A percentile compares a stretch with the other conserved stretches of the same genome.
Conservation (phyloP, 35 echinoderm and acorn worm genomes). For the Heliocidaris tuberculata region DNA sequence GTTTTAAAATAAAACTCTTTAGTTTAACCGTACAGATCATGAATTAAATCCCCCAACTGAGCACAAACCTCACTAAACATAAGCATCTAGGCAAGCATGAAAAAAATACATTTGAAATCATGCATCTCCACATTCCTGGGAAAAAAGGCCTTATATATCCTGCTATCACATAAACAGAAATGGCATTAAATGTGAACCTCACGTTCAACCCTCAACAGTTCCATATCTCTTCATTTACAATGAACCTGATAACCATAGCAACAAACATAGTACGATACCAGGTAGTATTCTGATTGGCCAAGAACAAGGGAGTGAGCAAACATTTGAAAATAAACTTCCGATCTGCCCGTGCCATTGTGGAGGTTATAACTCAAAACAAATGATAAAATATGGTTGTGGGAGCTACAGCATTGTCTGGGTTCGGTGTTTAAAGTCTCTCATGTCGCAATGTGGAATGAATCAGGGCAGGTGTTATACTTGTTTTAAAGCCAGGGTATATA, state of each 20-base stretch:
- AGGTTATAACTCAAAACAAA: background rate
- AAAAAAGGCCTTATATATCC: background rate
- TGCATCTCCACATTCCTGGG: background rate
- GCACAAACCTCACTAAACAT: no score
- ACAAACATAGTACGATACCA: background rate
- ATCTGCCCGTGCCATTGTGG: background rate
- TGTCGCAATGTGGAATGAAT: background rate
- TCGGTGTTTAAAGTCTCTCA: background rate
- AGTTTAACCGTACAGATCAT: no score
- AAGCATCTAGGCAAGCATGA: background rate
- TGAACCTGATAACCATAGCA: slow-evolving; percentile 8
- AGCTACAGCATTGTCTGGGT: background rate
- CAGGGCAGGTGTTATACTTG: background rate
- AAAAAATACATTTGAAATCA: background rate
- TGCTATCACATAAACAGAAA: background rate
- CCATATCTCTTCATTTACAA: slow-evolving; percentile 10
- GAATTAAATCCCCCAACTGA: no score
- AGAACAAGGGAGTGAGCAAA: slow-evolving; percentile 1
- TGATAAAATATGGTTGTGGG: slow-evolving; percentile 2
- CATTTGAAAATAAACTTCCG: slow-evolving; percentile 18
- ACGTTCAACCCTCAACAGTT: background rate
- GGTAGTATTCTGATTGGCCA: background rate
- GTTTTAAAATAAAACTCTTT: no score
- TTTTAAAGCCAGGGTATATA: background rate
- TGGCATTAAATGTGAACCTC: background rate